phyloP scores from a whole-genome alignment of 2,797 vertebrate species.

The Typhlichthys subterraneus region DNA sequence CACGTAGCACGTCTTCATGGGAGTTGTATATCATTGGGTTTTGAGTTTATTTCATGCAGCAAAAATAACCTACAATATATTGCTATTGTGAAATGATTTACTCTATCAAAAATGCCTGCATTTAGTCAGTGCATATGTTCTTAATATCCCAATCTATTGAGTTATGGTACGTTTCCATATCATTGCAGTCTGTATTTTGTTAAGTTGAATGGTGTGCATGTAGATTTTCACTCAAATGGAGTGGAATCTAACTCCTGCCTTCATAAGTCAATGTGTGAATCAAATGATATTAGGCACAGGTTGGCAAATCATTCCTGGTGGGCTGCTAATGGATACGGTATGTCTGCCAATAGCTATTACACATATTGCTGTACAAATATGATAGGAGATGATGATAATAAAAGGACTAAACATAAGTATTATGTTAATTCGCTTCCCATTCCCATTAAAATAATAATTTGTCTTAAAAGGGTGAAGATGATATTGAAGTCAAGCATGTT shows the following conservation, averaged over 20 bases:
- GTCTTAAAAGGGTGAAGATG: constrained; percentile 10
- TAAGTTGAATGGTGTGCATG: background rate
- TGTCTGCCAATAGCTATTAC: constrained; percentile 30
- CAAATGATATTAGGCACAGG: constrained; percentile 34
- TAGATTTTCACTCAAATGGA: background rate
- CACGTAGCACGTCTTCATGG: too few relatives aligned
- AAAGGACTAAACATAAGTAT: background rate
- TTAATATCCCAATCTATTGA: too few relatives aligned
- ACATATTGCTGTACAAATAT: constrained; percentile 27
- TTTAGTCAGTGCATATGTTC: too few relatives aligned
- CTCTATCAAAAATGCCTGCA: constrained; percentile 20
- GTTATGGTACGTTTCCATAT: too few relatives aligned
- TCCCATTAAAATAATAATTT: background rate
- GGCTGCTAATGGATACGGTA: constrained; percentile 17
- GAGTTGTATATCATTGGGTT: too few relatives aligned
- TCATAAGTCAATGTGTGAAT: constrained; percentile 4
- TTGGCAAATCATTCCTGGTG: constrained; percentile 30
- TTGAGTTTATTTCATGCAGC: too few relatives aligned
- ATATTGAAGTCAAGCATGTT: background rate
- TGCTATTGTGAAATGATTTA: constrained; percentile 24
- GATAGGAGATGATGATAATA: constrained; percentile 3
- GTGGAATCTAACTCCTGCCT: background rate
- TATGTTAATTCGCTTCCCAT: too few relatives aligned
- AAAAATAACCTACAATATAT: too few relatives aligned
- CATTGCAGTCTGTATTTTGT: too few relatives aligned